Evolutionary conservation across 1,140 invertebrate genomes (phyloP), one percentile per base, ranked within the genome.

Genomic region (Hydropsyche tenuis): DNA sequence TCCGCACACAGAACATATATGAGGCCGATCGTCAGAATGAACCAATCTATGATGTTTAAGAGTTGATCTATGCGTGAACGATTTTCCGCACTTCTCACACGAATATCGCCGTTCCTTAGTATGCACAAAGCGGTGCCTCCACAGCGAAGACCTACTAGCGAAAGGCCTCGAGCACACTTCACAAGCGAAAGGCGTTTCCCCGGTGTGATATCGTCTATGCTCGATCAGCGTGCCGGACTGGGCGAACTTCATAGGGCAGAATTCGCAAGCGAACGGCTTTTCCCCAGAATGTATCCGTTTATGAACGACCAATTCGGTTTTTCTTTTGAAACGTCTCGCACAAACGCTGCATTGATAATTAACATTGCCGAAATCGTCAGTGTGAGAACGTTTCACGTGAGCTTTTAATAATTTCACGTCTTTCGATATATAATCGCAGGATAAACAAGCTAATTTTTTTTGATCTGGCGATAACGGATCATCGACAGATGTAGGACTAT

Each of bases 271-370:
- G 71, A 86, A 88, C 0, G 86, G 86, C 63, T 87, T 87, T 71
- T 87, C 86, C 4, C 86, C 90, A 1, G 89, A 90, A 77, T 92
- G 91, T 46, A 88, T 89, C 43, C 89, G 81, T 43, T 87, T 11
- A 80, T 80, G 72, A 86, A 85, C 14, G 80, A 77, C 45, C 80
- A 80, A 77, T 82, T 79, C 62, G 86, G 85, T 43, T 76, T 77
- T 1, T 73, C 48, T 14, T 81, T 73, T 37, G 76, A 75, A 94
- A 0, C 86, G 86, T 77, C 93, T 83, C n/a, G 87, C 82, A 79
- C 86, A 88, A 22, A 85, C 85, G 69, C 87, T 83, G 77, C 91
- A 92, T 27, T 87, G 83, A 60, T 85, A 87, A 0, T 72, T 85
- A 37, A 7, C 42, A 3, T 37, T 60, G 46, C 72, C 66, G 6